A percentile compares a stretch with the other conserved stretches of the same genome.
Conservation (phyloP, 2,888 invertebrate genomes). For the Stenotaenia linearis region DNA sequence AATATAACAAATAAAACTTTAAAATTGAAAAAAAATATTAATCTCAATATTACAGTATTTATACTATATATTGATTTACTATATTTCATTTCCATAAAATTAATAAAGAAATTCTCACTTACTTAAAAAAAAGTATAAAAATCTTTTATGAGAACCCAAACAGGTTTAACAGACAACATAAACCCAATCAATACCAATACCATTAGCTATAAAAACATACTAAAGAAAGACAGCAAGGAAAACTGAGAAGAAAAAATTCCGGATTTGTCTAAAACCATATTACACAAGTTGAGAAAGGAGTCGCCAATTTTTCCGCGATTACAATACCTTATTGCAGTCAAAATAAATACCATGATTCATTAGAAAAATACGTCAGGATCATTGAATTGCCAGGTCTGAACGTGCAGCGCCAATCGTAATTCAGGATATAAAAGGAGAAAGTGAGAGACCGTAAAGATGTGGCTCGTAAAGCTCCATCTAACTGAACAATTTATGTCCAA, state of each 20-base stretch:
- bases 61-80: too few relatives aligned
- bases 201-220: conserved; percentile 15
- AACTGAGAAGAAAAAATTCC: background rate
- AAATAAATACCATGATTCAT: conserved; percentile 19
- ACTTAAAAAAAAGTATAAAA: background rate
- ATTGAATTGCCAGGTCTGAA: conserved; percentile 6
- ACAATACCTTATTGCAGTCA: conserved; percentile 6
- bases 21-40: too few relatives aligned
- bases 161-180: background rate
- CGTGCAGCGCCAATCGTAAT: conserved; percentile 7
- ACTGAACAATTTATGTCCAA: conserved; percentile 20
- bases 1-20: too few relatives aligned
- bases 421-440: conserved; percentile 20
- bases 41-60: too few relatives aligned
- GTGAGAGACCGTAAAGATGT: conserved; percentile 19
- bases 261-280: background rate
- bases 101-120: background rate
- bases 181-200: conserved; percentile 17
- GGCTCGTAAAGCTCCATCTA: conserved; percentile 18
- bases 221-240: background rate
- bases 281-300: background rate
- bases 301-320: background rate
- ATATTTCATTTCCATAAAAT: background rate
- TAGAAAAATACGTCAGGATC: conserved; percentile 1
- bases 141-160: background rate